Conservation (phyloP, 2,113 vertebrate species). For the Cyprinus carpio region DNA sequence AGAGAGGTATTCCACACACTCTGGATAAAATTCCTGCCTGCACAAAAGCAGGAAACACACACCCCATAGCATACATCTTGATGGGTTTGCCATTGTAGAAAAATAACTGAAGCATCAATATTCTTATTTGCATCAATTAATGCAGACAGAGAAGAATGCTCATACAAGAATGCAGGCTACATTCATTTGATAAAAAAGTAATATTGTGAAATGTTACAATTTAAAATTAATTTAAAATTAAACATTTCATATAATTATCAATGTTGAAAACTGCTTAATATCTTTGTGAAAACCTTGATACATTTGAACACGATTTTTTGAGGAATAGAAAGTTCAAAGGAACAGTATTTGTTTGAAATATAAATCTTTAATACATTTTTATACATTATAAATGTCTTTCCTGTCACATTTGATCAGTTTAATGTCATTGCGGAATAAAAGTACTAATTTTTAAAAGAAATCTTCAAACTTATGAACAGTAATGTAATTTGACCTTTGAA, state of each 20-base stretch:
- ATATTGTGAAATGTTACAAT: no score
- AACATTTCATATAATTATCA: neutral
- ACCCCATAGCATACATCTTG: neutral
- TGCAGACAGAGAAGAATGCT: neutral
- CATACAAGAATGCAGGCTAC: neutral
- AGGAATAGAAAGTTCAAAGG: no score
- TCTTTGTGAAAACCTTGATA: neutral
- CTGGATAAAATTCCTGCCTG: neutral
- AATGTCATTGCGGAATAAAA: neutral
- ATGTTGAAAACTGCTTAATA: neutral
- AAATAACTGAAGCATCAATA: neutral
- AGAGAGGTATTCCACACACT: neutral
- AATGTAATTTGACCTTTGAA: neutral
- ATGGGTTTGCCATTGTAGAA: neutral
- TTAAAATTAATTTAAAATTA: no score
- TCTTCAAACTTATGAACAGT: neutral
- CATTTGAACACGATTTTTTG: neutral
- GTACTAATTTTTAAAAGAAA: neutral
- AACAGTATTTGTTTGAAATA: neutral
- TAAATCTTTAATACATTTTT: no score
- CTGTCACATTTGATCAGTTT: neutral
- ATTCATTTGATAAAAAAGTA: neutral
- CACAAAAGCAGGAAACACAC: constrained; percentile 9
- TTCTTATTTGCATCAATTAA: neutral
- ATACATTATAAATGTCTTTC: neutral